These are phyloP conservation scores for Linnaemya tessellans DNA, from an alignment of 2,888 invertebrate species.

Conservation along the genomic window DNA sequence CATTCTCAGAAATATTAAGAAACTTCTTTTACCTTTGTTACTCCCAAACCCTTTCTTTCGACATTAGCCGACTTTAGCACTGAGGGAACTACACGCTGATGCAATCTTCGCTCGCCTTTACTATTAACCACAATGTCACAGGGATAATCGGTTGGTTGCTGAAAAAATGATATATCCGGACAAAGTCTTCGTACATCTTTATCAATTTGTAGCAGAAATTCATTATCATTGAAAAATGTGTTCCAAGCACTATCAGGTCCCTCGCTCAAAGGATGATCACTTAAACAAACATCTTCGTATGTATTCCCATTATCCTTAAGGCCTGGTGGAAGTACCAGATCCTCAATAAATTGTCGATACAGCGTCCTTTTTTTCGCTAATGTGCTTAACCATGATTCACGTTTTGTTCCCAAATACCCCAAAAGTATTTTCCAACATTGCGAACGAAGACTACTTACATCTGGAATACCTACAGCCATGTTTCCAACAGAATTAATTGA, in stretches of 20 bases:
- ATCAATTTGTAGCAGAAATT: constrained; percentile 98
- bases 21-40: constrained; percentile 89
- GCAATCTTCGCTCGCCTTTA: constrained; percentile 91
- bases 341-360: constrained; percentile 93
- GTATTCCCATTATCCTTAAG: constrained; percentile 77
- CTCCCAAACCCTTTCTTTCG: constrained; percentile 93
- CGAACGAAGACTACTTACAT: constrained; percentile 91
- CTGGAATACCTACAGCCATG: constrained; percentile 89
- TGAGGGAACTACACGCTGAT: constrained; percentile 94
- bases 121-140: constrained; percentile 91
- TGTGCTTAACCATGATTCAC: constrained; percentile 87
- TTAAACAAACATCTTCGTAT: constrained; percentile 74
- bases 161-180: constrained; percentile 99
- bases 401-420: constrained; percentile 91
- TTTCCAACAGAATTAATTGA: background rate
- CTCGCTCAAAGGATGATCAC: constrained; percentile 95
- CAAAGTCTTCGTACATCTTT: constrained; percentile 97
- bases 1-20: background rate
- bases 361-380: constrained; percentile 90
- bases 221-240: constrained; percentile 98
- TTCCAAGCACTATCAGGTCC: constrained; percentile 98
- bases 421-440: constrained; percentile 95
- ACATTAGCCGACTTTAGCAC: constrained; percentile 94
- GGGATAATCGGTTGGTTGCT: constrained; percentile 95
- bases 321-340: constrained; percentile 94